Evolutionary conservation across 2,797 vertebrate species (phyloP).

Genomic region (Bryconaethiops microstoma): DNA sequence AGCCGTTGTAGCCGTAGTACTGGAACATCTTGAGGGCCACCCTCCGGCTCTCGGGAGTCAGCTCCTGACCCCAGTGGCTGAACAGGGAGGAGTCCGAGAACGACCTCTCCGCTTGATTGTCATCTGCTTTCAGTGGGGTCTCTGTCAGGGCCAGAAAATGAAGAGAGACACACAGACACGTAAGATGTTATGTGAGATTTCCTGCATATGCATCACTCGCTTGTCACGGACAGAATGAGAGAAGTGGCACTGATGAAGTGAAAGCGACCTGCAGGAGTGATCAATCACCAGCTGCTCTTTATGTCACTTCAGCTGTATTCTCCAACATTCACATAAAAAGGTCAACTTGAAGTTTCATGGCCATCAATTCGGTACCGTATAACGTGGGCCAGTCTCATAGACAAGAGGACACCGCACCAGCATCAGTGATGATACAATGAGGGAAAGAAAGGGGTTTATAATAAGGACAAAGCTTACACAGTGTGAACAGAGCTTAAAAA

Average conservation of each 20-base stretch:
- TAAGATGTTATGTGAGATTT: not conserved
- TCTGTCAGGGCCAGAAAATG: slow-evolving; percentile 77
- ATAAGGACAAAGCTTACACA: not conserved
- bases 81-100: slow-evolving; percentile 96
- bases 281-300: not conserved
- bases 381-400: not conserved
- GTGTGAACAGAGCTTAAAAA: not conserved
- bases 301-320: not conserved
- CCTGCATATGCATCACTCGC: not conserved
- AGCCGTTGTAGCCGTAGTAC: slow-evolving; percentile 97
- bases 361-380: not conserved
- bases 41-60: slow-evolving; percentile 86
- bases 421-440: not conserved
- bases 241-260: not conserved
- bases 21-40: slow-evolving; percentile 95
- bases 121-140: slow-evolving; percentile 86
- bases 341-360: not conserved
- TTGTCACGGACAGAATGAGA: too few species aligned
- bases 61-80: slow-evolving; percentile 94
- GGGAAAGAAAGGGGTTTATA: not conserved
- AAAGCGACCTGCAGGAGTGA: not conserved
- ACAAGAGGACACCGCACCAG: not conserved
- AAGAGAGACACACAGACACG: not conserved
- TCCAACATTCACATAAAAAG: slow-evolving; percentile 3
- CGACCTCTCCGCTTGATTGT: slow-evolving; percentile 77